Conservation (phyloP, 2,113 vertebrate genomes). For the Neogale vison region DNA sequence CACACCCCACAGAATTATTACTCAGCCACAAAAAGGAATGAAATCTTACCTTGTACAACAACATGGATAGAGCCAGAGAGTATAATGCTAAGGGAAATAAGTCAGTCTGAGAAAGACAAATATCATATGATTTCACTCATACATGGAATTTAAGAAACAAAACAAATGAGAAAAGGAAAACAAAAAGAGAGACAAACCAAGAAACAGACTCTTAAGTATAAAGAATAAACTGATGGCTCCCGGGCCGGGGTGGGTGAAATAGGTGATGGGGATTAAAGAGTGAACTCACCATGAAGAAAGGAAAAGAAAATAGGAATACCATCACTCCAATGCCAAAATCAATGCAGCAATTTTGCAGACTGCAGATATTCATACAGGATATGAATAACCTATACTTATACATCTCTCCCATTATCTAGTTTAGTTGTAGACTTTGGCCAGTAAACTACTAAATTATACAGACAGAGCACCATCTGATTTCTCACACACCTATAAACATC, state of each 20-base stretch:
- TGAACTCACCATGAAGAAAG: background rate
- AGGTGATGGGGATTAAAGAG: background rate
- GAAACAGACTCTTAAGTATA: background rate
- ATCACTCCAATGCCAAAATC: background rate
- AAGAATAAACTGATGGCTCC: background rate
- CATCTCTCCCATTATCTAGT: background rate
- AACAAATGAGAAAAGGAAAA: background rate
- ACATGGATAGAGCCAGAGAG: background rate
- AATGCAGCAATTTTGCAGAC: background rate
- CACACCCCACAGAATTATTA: background rate
- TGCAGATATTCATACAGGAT: background rate
- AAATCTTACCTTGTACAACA: background rate
- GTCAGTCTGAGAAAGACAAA: background rate
- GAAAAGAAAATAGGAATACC: background rate
- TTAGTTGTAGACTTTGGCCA: background rate
- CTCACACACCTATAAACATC: background rate
- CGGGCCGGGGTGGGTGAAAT: background rate
- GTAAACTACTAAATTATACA: slow-evolving; percentile 15
- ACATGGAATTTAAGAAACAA: background rate
- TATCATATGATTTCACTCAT: background rate
- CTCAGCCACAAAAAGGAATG: background rate
- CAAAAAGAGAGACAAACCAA: background rate
- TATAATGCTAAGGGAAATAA: background rate
- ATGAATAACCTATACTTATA: background rate
- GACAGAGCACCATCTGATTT: background rate